A percentile compares a stretch with the other conserved stretches of the same genome.
Evolutionary conservation across 2,888 invertebrate genomes (phyloP).

Genomic region (Gnatocerus cornutus): DNA sequence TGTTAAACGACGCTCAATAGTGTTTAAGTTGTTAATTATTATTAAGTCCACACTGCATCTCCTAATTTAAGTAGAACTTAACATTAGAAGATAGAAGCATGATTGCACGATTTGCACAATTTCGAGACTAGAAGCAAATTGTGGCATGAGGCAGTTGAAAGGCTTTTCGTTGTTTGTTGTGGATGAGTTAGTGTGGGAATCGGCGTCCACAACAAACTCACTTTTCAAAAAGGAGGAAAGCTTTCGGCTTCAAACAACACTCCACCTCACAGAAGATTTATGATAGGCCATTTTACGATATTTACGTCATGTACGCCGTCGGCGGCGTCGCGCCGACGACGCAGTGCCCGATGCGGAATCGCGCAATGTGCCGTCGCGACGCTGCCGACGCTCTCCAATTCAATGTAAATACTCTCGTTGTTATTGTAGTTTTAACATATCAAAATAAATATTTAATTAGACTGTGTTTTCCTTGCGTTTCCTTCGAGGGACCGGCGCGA

Average conservation of each 20-base stretch:
- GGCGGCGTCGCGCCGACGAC: constrained; percentile 48
- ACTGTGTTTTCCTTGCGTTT: constrained; percentile 10
- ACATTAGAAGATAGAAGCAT: constrained; percentile 47
- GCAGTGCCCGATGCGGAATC: constrained; percentile 43
- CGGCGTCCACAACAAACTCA: constrained; percentile 38
- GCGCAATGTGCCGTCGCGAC: constrained; percentile 46
- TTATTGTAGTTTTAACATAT: constrained; percentile 43
- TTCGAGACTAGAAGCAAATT: constrained; percentile 48
- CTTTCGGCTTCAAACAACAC: constrained; percentile 45
- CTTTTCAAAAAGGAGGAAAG: constrained; percentile 19
- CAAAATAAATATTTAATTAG: constrained; percentile 42
- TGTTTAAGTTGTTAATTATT: constrained; percentile 39
- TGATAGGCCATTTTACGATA: constrained; percentile 63
- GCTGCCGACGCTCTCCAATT: constrained; percentile 21
- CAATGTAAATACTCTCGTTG: constrained; percentile 43
- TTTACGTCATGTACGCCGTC: constrained; percentile 65
- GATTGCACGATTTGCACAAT: constrained; percentile 51
- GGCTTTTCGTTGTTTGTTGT: constrained; percentile 45
- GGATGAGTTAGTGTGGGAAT: constrained; percentile 23
- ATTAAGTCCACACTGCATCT: constrained; percentile 39
- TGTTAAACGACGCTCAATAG: constrained; percentile 38
- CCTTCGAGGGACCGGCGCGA: constrained; percentile 14
- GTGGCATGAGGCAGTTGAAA: constrained; percentile 47
- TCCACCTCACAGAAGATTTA: constrained; percentile 64
- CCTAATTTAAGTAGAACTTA: constrained; percentile 39